A percentile compares a stretch with the other conserved stretches of the same genome.
phyloP scores from a whole-genome alignment of 2,888 invertebrate genomes.

The Cephus pygmeus region DNA sequence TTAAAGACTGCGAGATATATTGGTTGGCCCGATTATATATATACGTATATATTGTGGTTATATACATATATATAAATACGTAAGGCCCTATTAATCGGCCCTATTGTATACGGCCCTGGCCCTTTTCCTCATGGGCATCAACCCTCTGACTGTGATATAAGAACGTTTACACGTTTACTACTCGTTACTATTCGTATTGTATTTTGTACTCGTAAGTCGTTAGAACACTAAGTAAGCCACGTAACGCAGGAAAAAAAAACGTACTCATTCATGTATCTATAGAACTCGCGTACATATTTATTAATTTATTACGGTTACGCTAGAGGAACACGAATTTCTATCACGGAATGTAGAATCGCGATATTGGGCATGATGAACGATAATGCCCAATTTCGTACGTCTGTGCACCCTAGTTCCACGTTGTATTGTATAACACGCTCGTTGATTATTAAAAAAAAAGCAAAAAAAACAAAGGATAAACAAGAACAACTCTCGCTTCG shows the following conservation, averaged over 20 bases:
- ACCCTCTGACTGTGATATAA: constrained; percentile 44
- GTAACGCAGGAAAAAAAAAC: background rate
- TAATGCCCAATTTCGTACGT: background rate
- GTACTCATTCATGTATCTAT: background rate
- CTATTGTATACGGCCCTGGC: constrained; percentile 5
- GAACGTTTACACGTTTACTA: constrained; percentile 36
- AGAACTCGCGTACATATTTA: background rate
- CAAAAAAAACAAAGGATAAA: background rate
- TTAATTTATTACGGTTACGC: constrained; percentile 6
- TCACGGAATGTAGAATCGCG: background rate
- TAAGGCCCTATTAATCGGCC: background rate
- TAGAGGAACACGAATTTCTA: background rate
- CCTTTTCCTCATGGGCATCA: constrained; percentile 27
- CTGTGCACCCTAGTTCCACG: background rate
- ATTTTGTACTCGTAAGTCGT: constrained; percentile 6
- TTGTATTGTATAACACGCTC: background rate
- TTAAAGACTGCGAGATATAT: background rate
- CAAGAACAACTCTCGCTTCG: background rate
- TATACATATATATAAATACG: background rate
- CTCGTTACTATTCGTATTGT: constrained; percentile 7
- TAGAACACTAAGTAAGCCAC: background rate
- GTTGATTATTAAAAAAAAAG: background rate
- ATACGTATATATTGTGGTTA: background rate
- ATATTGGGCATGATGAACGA: background rate
- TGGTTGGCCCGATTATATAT: background rate